Percentiles rank a stretch among this genome's conserved stretches.
These are phyloP conservation scores for Meganola albula DNA, from an alignment of 2,888 invertebrate species.

Conservation along the genomic window DNA sequence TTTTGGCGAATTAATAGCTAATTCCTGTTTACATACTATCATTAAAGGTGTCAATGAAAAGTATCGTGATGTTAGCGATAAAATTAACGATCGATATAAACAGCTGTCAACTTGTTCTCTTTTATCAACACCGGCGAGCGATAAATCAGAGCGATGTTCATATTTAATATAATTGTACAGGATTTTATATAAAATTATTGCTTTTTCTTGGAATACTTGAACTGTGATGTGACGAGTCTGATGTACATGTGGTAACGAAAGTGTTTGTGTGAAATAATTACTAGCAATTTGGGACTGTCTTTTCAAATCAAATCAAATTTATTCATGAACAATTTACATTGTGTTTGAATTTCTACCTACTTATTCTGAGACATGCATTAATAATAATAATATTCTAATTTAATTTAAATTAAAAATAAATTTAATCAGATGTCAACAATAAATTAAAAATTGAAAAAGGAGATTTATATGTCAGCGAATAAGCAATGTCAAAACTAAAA, in stretches of 20 bases:
- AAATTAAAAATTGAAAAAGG: no score
- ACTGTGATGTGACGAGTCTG: slow-evolving; percentile 41
- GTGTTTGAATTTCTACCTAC: background rate
- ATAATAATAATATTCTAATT: background rate
- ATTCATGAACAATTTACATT: background rate
- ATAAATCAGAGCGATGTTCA: slow-evolving; percentile 61
- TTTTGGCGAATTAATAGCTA: no score
- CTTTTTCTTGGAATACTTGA: slow-evolving; percentile 53
- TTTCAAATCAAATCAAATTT: background rate
- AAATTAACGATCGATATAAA: slow-evolving; percentile 28
- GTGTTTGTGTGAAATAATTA: slow-evolving; percentile 9
- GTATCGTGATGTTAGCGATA: slow-evolving; percentile 24
- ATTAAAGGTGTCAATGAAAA: slow-evolving; percentile 27
- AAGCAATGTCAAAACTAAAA: no score
- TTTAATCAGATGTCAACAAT: no score
- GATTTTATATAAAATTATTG: slow-evolving; percentile 54
- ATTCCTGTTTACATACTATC: no score
- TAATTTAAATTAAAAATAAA: background rate
- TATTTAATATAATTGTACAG: slow-evolving; percentile 57
- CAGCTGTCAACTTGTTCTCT: slow-evolving; percentile 32
- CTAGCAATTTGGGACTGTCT: background rate
- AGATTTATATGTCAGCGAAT: no score
- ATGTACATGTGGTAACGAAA: slow-evolving; percentile 29
- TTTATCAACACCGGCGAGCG: slow-evolving; percentile 32
- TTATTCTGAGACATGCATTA: background rate